Evolutionary conservation across 2,113 vertebrate species (phyloP).

Genomic region (Ovibos moschatus): DNA sequence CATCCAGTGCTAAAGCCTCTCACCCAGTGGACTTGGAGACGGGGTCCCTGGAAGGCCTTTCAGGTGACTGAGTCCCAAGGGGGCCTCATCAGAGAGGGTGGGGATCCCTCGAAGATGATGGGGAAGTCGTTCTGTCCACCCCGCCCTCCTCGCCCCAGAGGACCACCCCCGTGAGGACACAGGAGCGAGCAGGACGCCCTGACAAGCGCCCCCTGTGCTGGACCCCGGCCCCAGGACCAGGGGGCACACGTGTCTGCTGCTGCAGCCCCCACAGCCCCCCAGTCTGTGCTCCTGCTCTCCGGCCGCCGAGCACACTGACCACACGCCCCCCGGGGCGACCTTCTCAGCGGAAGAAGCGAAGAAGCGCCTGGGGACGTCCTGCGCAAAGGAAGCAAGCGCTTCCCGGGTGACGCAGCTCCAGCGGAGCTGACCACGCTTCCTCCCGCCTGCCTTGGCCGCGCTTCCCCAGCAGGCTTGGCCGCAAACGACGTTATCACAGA

Average conservation of each 20-base stretch:
- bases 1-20: not conserved
- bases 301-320: rapidly evolving
- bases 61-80: not conserved
- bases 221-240: rapidly evolving
- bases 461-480: slow-evolving; percentile 59
- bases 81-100: not conserved
- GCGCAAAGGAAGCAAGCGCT: slow-evolving; percentile 3
- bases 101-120: not conserved
- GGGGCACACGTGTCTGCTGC: rapidly evolving
- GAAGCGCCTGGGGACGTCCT: rapidly evolving
- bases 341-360: no score
- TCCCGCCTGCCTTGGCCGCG: slow-evolving; percentile 13
- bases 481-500: not conserved
- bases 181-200: not conserved
- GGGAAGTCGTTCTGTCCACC: rapidly evolving
- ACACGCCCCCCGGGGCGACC: rapidly evolving
- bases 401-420: slow-evolving; percentile 4
- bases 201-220: rapidly evolving
- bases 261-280: not conserved
- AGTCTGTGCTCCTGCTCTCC: rapidly evolving
- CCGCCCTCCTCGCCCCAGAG: not conserved
- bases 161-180: rapidly evolving
- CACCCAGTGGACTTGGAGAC: not conserved
- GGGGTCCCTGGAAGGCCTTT: not conserved
- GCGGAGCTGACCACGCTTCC: not conserved